Evolutionary conservation across 2,113 vertebrate species (phyloP), one percentile per base, ranked within the genome.

Genomic region (Etia nguti): DNA sequence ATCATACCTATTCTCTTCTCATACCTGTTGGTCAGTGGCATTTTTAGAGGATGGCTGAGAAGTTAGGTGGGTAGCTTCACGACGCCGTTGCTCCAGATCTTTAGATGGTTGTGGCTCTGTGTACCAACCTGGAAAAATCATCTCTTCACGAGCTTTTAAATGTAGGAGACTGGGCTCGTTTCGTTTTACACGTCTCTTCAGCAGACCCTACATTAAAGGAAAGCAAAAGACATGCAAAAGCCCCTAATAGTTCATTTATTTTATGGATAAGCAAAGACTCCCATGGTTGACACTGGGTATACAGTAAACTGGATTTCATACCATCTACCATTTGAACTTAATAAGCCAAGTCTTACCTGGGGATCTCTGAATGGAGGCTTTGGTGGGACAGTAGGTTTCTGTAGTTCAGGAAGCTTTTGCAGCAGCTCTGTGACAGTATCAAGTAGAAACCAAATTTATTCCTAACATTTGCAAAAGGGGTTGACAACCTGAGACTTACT

Each of bases 341-440:
- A 46, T 10, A 73, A 73, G 38, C 68, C 68, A 75, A 26, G 41
- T 57, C 86, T 81, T 84, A 98, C 97, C 97, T 96, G 93, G 75
- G 92, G 93, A 86, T 94, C 94, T 75, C 77, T 94, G 22, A 87
- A 92, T 48, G 93, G 86, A 80, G 88, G 88, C 6, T 88, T 91
- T 24, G 96, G 93, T 29, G 88, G 79, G 29, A 11, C 22, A 54
- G 65, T 6, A 10, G 86, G 15, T 12, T 41, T 75, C 54, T 83
- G 73, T 50, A 77, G 22, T 24, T 82, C 73, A 38, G 91, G 88
- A 16, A 48, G 70, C 18, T 59, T 86, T 62, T 16, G 38, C n/a
- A 29, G 56, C 5, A 3, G 56, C 16, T 88, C 91, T 93, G 87
- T 18, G 22, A 87, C 38, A 68, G 34, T 8, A 48, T 46, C n/a